These are phyloP conservation scores for Podarcis cretensis DNA, from an alignment of 2,113 vertebrate species.

Conservation along the genomic window DNA sequence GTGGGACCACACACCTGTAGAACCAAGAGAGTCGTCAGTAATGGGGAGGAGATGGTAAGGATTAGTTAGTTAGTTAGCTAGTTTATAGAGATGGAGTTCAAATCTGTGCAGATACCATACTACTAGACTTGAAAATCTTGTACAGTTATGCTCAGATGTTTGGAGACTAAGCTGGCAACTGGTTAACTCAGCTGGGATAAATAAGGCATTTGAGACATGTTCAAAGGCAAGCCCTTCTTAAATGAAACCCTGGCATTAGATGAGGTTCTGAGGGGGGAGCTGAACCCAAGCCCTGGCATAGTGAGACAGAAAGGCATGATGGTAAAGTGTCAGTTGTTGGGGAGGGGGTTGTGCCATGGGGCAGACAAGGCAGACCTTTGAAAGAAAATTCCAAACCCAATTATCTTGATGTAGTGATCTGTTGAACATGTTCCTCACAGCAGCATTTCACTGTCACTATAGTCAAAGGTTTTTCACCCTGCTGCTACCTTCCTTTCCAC, in stretches of 20 bases:
- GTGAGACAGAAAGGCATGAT: too few species aligned
- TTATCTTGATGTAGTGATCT: not conserved
- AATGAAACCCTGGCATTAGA: not conserved
- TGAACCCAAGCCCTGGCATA: not conserved
- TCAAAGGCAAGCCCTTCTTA: not conserved
- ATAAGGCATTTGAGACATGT: not conserved
- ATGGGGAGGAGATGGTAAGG: not conserved
- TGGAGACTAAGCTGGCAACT: not conserved
- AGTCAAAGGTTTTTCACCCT: not conserved
- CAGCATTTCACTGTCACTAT: not conserved
- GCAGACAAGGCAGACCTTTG: too few species aligned
- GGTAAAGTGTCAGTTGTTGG: not conserved
- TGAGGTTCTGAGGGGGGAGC: not conserved
- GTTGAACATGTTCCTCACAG: not conserved
- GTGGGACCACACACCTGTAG: conserved; percentile 76
- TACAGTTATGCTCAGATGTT: too few species aligned
- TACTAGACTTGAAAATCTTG: not conserved
- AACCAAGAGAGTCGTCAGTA: conserved; percentile 10
- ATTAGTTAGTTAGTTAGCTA: not conserved
- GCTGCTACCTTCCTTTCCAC: not conserved
- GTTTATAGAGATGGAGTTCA: not conserved
- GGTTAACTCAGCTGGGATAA: not conserved
- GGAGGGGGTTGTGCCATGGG: not conserved
- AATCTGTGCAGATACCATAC: not conserved
- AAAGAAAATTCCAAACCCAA: not conserved